Conservation (phyloP, 2,113 vertebrate genomes). For the Sceloporus undulatus region DNA sequence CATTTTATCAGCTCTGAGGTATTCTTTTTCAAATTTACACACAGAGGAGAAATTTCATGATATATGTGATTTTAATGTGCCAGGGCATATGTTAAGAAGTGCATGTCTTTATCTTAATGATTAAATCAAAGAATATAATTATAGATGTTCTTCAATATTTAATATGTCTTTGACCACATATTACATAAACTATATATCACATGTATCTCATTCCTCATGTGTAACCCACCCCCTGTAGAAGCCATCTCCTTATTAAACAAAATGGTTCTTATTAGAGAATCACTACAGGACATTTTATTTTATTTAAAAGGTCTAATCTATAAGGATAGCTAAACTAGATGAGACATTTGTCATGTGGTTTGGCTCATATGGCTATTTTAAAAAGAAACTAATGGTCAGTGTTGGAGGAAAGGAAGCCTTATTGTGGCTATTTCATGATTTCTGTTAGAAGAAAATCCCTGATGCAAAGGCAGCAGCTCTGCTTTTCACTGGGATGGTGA, state of each 20-base stretch:
- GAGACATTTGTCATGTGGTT: no score
- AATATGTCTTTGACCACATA: background rate
- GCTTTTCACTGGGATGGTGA: no score
- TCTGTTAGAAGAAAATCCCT: no score
- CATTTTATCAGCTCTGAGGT: constrained; percentile 22
- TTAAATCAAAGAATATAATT: background rate
- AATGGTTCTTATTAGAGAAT: background rate
- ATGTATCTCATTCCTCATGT: no score
- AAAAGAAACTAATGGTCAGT: no score
- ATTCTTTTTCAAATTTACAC: constrained; percentile 33
- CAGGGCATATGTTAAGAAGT: background rate
- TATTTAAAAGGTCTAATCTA: background rate
- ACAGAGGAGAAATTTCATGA: accelerated
- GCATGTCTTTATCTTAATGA: accelerated
- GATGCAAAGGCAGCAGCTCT: no score
- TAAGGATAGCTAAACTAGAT: background rate
- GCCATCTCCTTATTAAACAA: background rate
- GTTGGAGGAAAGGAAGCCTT: no score
- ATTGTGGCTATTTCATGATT: no score
- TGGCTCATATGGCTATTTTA: no score
- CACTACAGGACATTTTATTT: background rate
- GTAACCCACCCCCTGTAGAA: no score
- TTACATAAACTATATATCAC: background rate
- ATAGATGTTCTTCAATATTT: background rate
- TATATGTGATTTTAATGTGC: background rate